Base-by-base conservation (phyloP, 2,113 vertebrate species). In the Larimichthys crocea region DNA sequence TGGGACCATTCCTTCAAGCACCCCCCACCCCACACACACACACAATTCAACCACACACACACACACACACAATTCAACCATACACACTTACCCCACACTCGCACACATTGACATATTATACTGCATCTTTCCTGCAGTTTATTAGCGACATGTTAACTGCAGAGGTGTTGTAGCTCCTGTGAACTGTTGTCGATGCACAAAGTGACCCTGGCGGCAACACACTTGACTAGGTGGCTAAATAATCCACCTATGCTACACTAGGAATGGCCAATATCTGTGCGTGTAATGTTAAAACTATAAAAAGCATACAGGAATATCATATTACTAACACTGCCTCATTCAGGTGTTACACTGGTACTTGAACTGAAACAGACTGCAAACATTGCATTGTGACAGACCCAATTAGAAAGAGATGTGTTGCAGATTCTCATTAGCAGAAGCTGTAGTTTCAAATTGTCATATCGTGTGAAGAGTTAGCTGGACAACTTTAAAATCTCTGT, bases 41-140 rank as follows among this genome's bases (percentile, higher is more conserved):
- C 31, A 35, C 31, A 35, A 26, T 26, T 26, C 31, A 35, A 5
- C 5, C 31, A 1, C 76, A 59, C 84, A 16, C 78, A 61, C 72
- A 70, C 56, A 46, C 63, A 70, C 52, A 65, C 26, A 79, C 61
- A 75, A 31, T 50, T 59, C 57, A 81, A 31, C 44, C 83, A 76
- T 10, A 86, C 65, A 76, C 65, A 74, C 68, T 10, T 56, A 59
- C 11, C 76, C n/a, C 57, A 78, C 68, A 48, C 79, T 70, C 77
- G 56, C 68, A 72, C 67, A 84, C 60, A 53, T 76, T 59, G 42
- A 87, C 77, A 79, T 29, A 83, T 50, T 49, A 71, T 24, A 83
- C 86, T 71, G 85, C 72, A 68, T 61, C 35, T 61, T 68, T 69
- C 79, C 80, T 83, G 78, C 79, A 89, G 88, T 76, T 82, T 79